Evolutionary conservation across 2,888 invertebrate species (phyloP), one percentile per base, ranked within the genome.

Genomic region (Diarsia mendica): DNA sequence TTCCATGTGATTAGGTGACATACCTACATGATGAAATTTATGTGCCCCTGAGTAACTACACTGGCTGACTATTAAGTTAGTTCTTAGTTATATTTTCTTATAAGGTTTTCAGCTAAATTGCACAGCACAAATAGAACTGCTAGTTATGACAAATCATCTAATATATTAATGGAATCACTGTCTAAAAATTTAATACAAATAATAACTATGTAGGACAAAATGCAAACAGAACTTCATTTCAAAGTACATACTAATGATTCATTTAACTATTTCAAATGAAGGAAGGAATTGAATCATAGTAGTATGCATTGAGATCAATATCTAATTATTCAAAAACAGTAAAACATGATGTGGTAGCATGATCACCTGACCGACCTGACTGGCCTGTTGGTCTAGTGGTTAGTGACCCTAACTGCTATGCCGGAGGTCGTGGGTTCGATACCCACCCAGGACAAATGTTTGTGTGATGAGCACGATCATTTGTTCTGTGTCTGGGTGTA

Each of bases 281-380:
- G 63, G 18, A 46, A 61, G n/a, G n/a, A 65, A 51, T 48, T 80
- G 82, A 87, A 82, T 85, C 78, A 75, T 81, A 66, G 23, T 18
- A 61, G 18, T 70, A 63, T 53, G 46, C 53, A 80, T 65, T 3
- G 67, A 74, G 44, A 77, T 80, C 66, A 58, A 71, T 77, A 81
- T 75, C 67, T 58, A 48, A 67, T 67, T 75, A 71, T 67, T 51
- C 39, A 71, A 75, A 72, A 67, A 61, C 58, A 68, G 28, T 58
- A 61, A 65, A 70, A 60, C 15, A 75, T 72, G n/a, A 39, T 61
- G 28, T 60, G 68, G 23, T n/a, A 61, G 1, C 20, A 66, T 65
- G 53, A n/a, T n/a, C n/a, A n/a, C n/a, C n/a, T n/a, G n/a, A n/a
- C n/a, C n/a, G n/a, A n/a, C n/a, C n/a, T n/a, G n/a, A n/a, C n/a